phyloP scores from a whole-genome alignment of 2,888 invertebrate genomes.

The Microdon myrmicae region DNA sequence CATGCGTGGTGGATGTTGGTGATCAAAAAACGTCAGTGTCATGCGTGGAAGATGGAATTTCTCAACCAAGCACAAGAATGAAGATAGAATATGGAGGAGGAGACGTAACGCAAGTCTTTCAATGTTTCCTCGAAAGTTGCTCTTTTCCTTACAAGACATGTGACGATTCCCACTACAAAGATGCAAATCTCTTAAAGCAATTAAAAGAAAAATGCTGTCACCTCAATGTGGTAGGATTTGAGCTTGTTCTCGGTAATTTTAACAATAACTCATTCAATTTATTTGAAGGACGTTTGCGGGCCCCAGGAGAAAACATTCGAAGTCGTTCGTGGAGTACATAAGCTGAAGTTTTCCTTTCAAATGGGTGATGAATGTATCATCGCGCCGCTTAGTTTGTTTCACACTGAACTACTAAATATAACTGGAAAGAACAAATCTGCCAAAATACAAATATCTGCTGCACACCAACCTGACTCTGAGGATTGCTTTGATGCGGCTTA shows the following conservation, averaged over 20 bases:
- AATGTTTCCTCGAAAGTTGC: slow-evolving; percentile 88
- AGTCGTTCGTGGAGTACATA: slow-evolving; percentile 67
- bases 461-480: slow-evolving; percentile 81
- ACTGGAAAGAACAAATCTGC: slow-evolving; percentile 78
- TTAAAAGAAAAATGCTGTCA: slow-evolving; percentile 92
- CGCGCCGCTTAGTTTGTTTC: slow-evolving; percentile 88
- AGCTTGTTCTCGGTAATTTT: too few relatives aligned
- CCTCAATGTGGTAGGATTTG: slow-evolving; percentile 75
- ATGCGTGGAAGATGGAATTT: slow-evolving; percentile 96
- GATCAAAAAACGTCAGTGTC: slow-evolving; percentile 96
- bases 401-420: slow-evolving; percentile 86
- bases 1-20: slow-evolving; percentile 94
- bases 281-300: slow-evolving; percentile 79
- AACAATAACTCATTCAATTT: too few relatives aligned
- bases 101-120: slow-evolving; percentile 89
- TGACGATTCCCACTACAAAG: slow-evolving; percentile 77
- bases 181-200: slow-evolving; percentile 82
- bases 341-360: slow-evolving; percentile 79
- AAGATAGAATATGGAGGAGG: slow-evolving; percentile 90
- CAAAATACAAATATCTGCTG: slow-evolving; percentile 76
- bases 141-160: slow-evolving; percentile 90
- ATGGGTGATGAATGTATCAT: slow-evolving; percentile 92
- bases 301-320: slow-evolving; percentile 84
- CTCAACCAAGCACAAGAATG: slow-evolving; percentile 85
- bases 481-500: slow-evolving; percentile 95